phyloP scores from a whole-genome alignment of 2,888 invertebrate species.

The Plutella xylostella region DNA sequence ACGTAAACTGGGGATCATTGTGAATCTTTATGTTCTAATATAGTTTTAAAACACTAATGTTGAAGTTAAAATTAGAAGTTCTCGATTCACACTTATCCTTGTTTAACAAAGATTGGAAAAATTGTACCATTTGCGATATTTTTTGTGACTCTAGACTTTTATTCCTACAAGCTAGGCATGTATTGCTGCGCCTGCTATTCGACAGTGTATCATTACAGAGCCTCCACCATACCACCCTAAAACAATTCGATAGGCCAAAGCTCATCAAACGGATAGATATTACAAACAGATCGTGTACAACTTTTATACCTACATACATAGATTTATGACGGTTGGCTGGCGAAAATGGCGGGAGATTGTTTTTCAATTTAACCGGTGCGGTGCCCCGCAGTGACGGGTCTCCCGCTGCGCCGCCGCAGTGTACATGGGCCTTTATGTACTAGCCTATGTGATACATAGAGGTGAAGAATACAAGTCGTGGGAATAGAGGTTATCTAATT shows the following conservation, averaged over 20 bases:
- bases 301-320: conserved; percentile 71
- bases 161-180: neutral
- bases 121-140: too few species aligned
- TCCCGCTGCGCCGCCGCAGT: conserved; percentile 4
- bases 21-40: too few species aligned
- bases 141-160: neutral
- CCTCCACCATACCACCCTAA: neutral
- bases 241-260: neutral
- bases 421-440: too few species aligned
- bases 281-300: conserved; percentile 69
- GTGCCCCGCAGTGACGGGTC: conserved; percentile 46
- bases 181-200: too few species aligned
- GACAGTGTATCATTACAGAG: neutral
- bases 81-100: too few species aligned
- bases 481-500: too few species aligned
- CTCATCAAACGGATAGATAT: conserved; percentile 42
- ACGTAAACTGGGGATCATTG: too few species aligned
- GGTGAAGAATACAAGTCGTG: too few species aligned
- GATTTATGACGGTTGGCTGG: conserved; percentile 68
- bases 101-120: too few species aligned
- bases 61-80: too few species aligned
- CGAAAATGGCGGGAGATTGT: conserved; percentile 71
- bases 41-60: too few species aligned
- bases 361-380: conserved; percentile 66
- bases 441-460: too few species aligned